Base-by-base conservation (phyloP, 2,113 vertebrate genomes). In the Hydropotes inermis region DNA sequence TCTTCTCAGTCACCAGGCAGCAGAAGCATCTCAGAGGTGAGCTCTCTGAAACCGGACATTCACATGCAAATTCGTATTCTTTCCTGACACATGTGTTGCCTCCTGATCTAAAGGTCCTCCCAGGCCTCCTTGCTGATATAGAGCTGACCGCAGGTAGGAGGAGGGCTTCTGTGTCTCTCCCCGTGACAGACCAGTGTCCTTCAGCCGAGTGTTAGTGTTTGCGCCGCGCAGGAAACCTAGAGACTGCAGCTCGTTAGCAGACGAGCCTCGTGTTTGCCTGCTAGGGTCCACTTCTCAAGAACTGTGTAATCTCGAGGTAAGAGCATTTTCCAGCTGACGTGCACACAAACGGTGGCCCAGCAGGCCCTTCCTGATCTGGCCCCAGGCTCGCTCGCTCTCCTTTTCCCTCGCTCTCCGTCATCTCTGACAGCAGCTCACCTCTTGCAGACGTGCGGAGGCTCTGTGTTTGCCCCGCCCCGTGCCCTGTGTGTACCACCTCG, bases 1-100 rank as follows among this genome's bases (percentile, higher is more conserved):
- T 97, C 99, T 96, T 98, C 99, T 94, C 99, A 99, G 98, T 98
- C 97, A 97, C 98, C 86, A 98, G 99, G 94, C 98, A 99, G 96
- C 98, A 98, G 99, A 99, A 97, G 98, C 98, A 55, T 99, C 98
- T 97, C 99, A 70, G 99, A 99, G 99, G 99, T 99, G 90, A 98
- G 98, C 96, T 91, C 78, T n/a, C 83, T 0, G 52, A 58, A 47
- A 64, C 60, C 43, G 92, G 85, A 52, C 6, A 1, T 79, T 92
- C 39, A 79, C 74, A n/a, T 45, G 88, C 13, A 43, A 61, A 60
- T 94, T 91, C 52, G 16, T 82, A 50, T 79, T 87, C 86, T 57
- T 45, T 74, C 54, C 78, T 39, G 93, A 91, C 93, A n/a, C 6
- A 0, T 39, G 16, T 93, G 85, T 57, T 86, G 70, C 61, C 52